These are phyloP conservation scores for Recurvirostra avosetta DNA, from an alignment of 2,113 vertebrate species.

Conservation along the genomic window DNA sequence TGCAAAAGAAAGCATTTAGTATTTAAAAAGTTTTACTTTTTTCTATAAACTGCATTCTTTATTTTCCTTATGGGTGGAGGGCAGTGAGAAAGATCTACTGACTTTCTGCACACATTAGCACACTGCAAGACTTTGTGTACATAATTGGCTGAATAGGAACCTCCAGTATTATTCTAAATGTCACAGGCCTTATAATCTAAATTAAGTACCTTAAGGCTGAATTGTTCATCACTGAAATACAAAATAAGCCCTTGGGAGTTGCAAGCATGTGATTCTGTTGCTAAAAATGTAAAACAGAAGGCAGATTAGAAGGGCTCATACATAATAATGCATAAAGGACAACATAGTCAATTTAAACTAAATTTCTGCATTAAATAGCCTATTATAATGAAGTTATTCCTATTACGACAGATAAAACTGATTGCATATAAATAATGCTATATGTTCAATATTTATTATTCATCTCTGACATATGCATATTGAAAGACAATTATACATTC, in stretches of 20 bases:
- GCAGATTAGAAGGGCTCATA: background rate
- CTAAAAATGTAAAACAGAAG: constrained; percentile 11
- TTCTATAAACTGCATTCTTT: background rate
- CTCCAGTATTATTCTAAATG: constrained; percentile 28
- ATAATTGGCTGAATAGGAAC: constrained; percentile 10
- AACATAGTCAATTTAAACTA: background rate
- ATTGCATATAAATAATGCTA: constrained; percentile 11
- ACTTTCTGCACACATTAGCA: background rate
- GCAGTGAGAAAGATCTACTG: background rate
- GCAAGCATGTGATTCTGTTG: background rate
- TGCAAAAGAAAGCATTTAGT: background rate
- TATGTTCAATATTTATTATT: constrained; percentile 44
- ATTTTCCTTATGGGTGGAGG: background rate
- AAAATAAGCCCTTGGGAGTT: constrained; percentile 25
- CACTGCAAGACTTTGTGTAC: background rate
- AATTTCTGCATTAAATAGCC: constrained; percentile 23
- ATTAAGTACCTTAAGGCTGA: constrained; percentile 10
- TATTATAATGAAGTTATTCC: background rate
- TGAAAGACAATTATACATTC: constrained; percentile 14
- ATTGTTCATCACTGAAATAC: background rate
- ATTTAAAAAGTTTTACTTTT: background rate
- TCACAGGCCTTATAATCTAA: constrained; percentile 1
- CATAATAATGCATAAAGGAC: background rate
- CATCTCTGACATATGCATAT: background rate
- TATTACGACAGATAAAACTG: constrained; percentile 17